Evolutionary conservation across 2,797 vertebrate genomes (phyloP).

Genomic region (Cichlasoma orientale): DNA sequence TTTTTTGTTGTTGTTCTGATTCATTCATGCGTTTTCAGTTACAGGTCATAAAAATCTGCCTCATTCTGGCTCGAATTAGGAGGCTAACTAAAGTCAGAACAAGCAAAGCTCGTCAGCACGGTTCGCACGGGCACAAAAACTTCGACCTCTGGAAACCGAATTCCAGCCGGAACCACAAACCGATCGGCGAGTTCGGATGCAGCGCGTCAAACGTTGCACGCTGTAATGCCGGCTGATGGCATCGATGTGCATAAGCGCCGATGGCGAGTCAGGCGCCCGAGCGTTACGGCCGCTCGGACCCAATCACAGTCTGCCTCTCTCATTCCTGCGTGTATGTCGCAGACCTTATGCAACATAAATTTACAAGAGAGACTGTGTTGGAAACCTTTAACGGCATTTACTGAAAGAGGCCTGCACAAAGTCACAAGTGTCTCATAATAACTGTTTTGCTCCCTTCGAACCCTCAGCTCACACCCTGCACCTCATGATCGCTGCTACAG

Average conservation of each 20-base stretch:
- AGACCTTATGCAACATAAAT: conserved; percentile 48
- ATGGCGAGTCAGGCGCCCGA: conserved; percentile 35
- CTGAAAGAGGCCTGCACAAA: conserved; percentile 8
- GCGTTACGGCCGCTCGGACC: conserved; percentile 19
- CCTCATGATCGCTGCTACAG: neutral
- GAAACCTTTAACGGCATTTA: conserved; percentile 49
- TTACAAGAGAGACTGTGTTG: conserved; percentile 23
- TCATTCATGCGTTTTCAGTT: conserved; percentile 6
- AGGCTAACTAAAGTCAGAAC: neutral
- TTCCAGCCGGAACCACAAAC: conserved; percentile 4
- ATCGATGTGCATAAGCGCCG: conserved; percentile 36
- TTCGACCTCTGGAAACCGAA: neutral
- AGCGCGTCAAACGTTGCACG: neutral
- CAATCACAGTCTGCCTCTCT: conserved; percentile 41
- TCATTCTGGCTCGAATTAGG: no score
- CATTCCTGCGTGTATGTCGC: conserved; percentile 20
- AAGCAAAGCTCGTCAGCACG: neutral
- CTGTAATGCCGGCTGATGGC: neutral
- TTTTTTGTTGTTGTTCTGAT: neutral
- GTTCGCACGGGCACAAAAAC: neutral
- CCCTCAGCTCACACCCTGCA: rapidly evolving
- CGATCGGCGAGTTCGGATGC: conserved; percentile 2
- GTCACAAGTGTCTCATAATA: conserved; percentile 44
- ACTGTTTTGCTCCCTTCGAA: conserved; percentile 4
- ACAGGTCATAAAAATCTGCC: neutral